phyloP scores from a whole-genome alignment of 1,140 invertebrate genomes.

The Brachionus plicatilis region DNA sequence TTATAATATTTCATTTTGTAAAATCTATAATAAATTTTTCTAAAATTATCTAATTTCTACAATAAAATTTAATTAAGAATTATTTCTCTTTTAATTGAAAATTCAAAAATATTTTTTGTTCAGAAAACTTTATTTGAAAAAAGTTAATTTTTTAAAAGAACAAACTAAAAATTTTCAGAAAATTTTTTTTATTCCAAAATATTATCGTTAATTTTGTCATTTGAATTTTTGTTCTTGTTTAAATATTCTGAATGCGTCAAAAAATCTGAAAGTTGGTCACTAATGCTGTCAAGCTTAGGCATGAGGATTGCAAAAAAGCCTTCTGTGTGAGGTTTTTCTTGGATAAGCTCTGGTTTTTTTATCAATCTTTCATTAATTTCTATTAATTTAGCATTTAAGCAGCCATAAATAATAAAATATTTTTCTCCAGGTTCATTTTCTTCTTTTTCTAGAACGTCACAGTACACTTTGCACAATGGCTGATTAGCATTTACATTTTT shows the following conservation, averaged over 20 bases:
- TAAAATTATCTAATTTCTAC: too few species aligned
- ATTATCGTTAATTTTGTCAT: neutral
- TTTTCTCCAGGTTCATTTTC: neutral
- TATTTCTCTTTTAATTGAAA: too few species aligned
- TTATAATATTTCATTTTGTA: too few species aligned
- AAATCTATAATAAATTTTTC: too few species aligned
- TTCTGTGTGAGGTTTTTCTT: conserved; percentile 16
- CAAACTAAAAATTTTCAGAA: neutral
- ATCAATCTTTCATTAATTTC: conserved; percentile 26
- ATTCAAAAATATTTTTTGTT: too few species aligned
- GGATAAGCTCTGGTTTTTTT: conserved; percentile 23
- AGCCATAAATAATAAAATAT: conserved; percentile 24
- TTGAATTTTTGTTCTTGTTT: neutral
- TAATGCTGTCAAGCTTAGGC: conserved; percentile 22
- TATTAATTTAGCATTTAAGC: conserved; percentile 29
- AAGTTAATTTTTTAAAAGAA: too few species aligned
- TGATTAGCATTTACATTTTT: conserved; percentile 23
- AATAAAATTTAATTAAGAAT: too few species aligned
- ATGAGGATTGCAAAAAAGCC: conserved; percentile 29
- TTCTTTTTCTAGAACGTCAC: neutral
- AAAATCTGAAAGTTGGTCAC: neutral
- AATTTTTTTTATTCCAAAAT: neutral
- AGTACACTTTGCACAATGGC: conserved; percentile 20
- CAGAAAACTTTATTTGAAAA: too few species aligned
- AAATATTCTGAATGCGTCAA: neutral